These are phyloP conservation scores for Serilophus lunatus DNA, from an alignment of 2,113 vertebrate genomes.

Conservation along the genomic window DNA sequence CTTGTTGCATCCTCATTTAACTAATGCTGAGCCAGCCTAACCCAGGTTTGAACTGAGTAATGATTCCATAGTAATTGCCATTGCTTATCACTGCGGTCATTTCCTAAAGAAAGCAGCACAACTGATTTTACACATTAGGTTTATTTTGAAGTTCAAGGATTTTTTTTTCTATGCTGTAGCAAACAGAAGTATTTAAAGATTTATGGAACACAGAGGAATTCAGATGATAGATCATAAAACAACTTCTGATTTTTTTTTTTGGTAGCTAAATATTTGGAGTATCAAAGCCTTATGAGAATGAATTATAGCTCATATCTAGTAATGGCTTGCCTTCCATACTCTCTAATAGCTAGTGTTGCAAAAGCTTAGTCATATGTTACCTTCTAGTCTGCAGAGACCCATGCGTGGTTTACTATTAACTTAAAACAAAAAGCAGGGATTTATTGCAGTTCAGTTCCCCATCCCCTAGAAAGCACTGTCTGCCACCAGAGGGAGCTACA, in stretches of 20 bases:
- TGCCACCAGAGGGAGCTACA: conserved; percentile 67
- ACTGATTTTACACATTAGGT: not conserved
- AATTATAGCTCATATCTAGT: not conserved
- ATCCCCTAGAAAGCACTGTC: fast-evolving
- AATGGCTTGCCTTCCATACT: not conserved
- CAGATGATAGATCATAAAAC: not conserved
- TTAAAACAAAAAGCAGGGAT: not conserved
- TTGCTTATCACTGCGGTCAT: not conserved
- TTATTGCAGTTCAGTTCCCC: not conserved
- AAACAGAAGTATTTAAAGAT: not conserved
- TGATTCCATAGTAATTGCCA: not conserved
- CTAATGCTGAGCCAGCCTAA: not conserved
- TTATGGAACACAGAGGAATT: not conserved
- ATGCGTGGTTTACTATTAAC: not conserved
- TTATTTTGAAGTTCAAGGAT: not conserved
- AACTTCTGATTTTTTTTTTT: not conserved
- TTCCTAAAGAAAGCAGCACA: not conserved
- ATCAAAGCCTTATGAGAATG: not conserved
- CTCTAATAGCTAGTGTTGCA: not conserved
- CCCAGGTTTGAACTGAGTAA: not conserved
- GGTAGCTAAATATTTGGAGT: not conserved
- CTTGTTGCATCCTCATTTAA: not conserved
- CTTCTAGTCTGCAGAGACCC: not conserved
- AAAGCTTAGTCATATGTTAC: not conserved
- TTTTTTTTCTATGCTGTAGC: not conserved